Conservation (phyloP, 2,888 invertebrate genomes). For the Epinotia ramella region DNA sequence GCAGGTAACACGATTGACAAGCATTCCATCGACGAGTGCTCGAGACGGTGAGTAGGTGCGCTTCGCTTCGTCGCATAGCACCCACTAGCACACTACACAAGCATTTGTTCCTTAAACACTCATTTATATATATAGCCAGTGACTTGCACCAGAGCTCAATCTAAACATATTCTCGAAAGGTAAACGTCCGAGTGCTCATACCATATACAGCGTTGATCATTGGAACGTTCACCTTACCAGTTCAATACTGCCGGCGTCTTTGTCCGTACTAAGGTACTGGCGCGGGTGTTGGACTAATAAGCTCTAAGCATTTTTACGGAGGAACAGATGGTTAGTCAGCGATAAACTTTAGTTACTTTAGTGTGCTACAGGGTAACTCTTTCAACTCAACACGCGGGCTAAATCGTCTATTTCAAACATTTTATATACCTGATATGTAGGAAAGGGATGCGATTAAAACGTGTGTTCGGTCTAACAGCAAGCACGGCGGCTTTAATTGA, state of each 20-base stretch:
- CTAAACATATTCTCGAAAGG: constrained; percentile 2
- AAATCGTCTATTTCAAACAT: constrained; percentile 10
- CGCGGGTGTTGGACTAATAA: background rate
- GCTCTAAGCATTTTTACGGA: background rate
- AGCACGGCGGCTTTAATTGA: constrained; percentile 38
- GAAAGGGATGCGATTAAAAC: constrained; percentile 5
- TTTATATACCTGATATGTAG: background rate
- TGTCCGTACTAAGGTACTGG: background rate
- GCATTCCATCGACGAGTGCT: constrained; percentile 82
- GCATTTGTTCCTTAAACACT: constrained; percentile 48
- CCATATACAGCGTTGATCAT: no score
- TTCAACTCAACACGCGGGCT: background rate
- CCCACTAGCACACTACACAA: constrained; percentile 27
- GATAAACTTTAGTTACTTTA: constrained; percentile 6
- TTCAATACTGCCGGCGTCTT: background rate
- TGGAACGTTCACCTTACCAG: background rate
- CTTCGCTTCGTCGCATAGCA: constrained; percentile 62
- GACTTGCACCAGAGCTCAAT: background rate
- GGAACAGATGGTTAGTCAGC: constrained; percentile 5
- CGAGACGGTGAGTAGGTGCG: constrained; percentile 75
- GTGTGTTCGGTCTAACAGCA: constrained; percentile 19
- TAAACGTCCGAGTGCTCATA: no score
- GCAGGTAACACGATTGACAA: constrained; percentile 70
- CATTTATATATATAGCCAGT: background rate
- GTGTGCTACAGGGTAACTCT: constrained; percentile 30